Conservation (phyloP, 1,140 invertebrate species). For the Brachionus sp. region DNA sequence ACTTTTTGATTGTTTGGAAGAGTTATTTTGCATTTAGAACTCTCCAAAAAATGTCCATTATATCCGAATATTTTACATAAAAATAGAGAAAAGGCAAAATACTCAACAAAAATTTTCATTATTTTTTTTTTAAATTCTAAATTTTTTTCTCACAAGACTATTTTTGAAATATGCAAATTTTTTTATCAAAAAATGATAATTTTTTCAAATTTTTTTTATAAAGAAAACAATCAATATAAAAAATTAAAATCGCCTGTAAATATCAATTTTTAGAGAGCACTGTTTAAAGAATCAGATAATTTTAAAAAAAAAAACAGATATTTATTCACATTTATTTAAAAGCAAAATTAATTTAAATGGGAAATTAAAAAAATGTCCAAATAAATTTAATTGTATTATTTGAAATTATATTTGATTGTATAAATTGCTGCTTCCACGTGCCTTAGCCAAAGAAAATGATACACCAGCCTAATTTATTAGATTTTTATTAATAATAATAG, state of each 20-base stretch:
- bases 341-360: neutral
- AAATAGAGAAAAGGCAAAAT: neutral
- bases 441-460: neutral
- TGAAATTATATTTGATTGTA: conserved; percentile 4
- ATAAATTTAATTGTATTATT: neutral
- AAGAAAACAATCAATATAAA: no score
- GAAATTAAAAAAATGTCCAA: neutral
- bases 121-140: no score
- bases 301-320: no score
- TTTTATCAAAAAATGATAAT: no score
- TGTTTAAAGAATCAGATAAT: no score
- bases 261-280: no score
- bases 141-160: no score
- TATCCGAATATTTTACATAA: neutral
- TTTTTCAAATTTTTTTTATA: no score
- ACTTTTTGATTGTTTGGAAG: neutral
- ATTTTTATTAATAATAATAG: neutral
- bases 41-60: neutral
- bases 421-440: neutral
- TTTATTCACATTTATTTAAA: no score
- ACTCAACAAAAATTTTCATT: no score
- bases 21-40: neutral
- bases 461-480: neutral
- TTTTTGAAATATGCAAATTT: no score
- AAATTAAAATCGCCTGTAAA: no score